Evolutionary conservation across 2,113 vertebrate species (phyloP), one percentile per base, ranked within the genome.

Genomic region (Callipepla californica): DNA sequence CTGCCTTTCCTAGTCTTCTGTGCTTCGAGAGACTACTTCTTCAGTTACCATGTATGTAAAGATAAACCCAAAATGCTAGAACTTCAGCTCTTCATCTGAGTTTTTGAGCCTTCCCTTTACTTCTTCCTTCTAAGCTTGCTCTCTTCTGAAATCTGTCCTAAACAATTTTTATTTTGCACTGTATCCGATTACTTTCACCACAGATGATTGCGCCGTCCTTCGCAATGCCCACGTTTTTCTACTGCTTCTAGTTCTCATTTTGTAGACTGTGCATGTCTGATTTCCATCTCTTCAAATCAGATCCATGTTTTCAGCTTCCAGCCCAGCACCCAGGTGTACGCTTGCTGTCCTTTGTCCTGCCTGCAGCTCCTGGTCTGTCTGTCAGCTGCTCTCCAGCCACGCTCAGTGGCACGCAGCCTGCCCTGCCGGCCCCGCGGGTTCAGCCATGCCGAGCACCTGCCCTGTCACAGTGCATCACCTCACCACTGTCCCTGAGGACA

Each of bases 21-120:
- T 0, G 1, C 84, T 74, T 74, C 74, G 45, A 47, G 59, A 89
- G 59, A 44, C 55, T 30, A 21, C 10, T 89, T 85, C 57, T 91
- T 80, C 66, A 77, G 44, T 86, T 90, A 84, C 50, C 13, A 36
- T 45, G 21, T 53, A 53, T 82, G 81, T 85, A 67, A 92, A 89
- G 79, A 83, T 11, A 67, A 90, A 61, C 65, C 75, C 61, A 44
- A 36, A 85, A 77, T 4, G 15, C 44, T 40, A 4, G 47, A n/a
- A n/a, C 65, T 91, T 94, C 70, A 80, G 87, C 57, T 85, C 26
- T 26, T 61, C 42, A 57, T 73, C 65, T 63, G 32, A 72, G 23
- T 91, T 88, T 22, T 70, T 91, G 78, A 68, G 15, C 68, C 70
- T 81, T 74, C 62, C 50, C 85, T 63, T 79, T 59, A 63, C 44